A percentile compares a stretch with the other conserved stretches of the same genome.
These are phyloP conservation scores for Stegostoma tigrinum DNA, from an alignment of 2,113 vertebrate species.

Conservation along the genomic window DNA sequence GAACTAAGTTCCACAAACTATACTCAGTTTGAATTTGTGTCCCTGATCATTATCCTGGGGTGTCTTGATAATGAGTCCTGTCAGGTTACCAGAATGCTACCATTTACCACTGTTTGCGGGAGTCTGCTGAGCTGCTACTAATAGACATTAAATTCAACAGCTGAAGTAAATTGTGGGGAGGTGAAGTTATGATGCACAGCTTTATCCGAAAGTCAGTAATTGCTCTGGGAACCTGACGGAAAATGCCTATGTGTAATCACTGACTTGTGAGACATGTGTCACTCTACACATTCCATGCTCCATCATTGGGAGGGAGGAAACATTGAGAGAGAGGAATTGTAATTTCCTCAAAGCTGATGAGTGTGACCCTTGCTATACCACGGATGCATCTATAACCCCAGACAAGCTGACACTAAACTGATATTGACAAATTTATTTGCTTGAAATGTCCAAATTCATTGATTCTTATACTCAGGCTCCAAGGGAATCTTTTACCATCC, in stretches of 20 bases:
- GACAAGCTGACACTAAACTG: neutral
- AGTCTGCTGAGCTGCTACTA: neutral
- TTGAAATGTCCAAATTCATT: neutral
- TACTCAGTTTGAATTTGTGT: too few species aligned
- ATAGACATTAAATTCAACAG: neutral
- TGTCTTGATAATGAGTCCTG: too few species aligned
- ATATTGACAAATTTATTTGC: neutral
- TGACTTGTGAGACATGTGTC: neutral
- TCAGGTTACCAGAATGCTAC: too few species aligned
- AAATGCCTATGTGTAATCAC: neutral
- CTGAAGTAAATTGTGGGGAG: neutral
- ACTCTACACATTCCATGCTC: neutral
- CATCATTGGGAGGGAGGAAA: neutral
- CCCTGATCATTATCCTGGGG: too few species aligned
- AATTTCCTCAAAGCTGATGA: neutral
- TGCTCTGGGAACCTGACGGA: neutral
- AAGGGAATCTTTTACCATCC: neutral
- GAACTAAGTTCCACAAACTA: too few species aligned
- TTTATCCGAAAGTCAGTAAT: neutral
- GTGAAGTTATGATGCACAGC: neutral
- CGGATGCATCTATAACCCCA: neutral
- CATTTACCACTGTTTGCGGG: neutral
- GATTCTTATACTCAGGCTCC: neutral
- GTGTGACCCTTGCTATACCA: neutral
- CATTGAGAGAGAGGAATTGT: neutral